phyloP scores from a whole-genome alignment of 2,888 invertebrate species.

The Ligdia adustata region DNA sequence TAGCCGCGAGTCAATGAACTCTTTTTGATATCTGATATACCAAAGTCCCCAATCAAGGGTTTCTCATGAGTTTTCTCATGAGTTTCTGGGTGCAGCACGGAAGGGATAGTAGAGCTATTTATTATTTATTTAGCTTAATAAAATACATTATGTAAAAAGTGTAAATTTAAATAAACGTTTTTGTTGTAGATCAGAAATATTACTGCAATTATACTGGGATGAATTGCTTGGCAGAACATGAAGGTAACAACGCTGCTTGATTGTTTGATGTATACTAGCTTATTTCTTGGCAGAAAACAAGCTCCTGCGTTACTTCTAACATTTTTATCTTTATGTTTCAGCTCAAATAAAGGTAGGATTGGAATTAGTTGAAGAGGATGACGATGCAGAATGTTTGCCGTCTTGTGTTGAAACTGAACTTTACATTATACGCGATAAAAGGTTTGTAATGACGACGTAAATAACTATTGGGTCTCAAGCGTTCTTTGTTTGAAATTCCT shows the following conservation, averaged over 20 bases:
- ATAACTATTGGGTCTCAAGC: no score
- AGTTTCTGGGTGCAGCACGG: no score
- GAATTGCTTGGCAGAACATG: slow-evolving; percentile 71
- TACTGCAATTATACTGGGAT: slow-evolving; percentile 83
- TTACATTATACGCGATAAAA: slow-evolving; percentile 49
- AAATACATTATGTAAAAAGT: no score
- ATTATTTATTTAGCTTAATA: no score
- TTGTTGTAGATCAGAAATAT: slow-evolving; percentile 65
- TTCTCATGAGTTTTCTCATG: no score
- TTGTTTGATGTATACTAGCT: not conserved
- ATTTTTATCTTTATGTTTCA: slow-evolving; percentile 2
- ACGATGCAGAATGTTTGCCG: slow-evolving; percentile 68
- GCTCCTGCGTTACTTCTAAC: not conserved
- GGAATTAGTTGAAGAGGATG: slow-evolving; percentile 53
- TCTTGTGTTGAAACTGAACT: slow-evolving; percentile 84
- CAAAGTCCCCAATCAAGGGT: no score
- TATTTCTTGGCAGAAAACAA: not conserved
- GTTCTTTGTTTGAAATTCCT: no score
- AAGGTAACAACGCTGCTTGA: slow-evolving; percentile 47
- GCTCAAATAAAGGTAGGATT: slow-evolving; percentile 59
- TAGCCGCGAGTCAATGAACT: no score
- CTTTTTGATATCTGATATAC: no score
- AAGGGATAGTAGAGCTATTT: no score
- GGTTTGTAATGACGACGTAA: no score
- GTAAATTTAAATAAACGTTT: no score